A percentile compares a stretch with the other conserved stretches of the same genome.
These are phyloP conservation scores for Acanthaster planci DNA, from an alignment of 35 echinoderm and acorn worm genomes.

Conservation along the genomic window DNA sequence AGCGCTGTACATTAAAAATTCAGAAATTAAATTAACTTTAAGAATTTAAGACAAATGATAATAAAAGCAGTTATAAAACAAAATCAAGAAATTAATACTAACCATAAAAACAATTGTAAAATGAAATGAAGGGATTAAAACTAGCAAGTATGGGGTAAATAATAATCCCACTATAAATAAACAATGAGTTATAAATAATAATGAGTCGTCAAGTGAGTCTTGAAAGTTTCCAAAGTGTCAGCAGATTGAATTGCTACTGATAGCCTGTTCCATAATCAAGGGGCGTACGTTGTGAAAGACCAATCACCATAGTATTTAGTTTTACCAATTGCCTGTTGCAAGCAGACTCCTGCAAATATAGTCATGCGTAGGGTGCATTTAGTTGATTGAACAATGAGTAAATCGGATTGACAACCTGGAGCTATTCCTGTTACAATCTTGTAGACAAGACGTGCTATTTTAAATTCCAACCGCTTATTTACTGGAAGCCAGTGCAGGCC, in stretches of 20 bases:
- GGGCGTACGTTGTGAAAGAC: background rate
- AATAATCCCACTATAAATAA: background rate
- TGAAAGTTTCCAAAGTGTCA: background rate
- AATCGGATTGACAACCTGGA: background rate
- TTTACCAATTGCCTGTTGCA: background rate
- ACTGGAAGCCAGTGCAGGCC: background rate
- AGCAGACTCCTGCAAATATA: background rate
- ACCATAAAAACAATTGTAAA: background rate
- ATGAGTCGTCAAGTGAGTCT: background rate
- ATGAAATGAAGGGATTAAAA: background rate
- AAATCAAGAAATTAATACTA: background rate
- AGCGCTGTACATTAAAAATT: constrained; percentile 8
- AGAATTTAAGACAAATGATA: background rate
- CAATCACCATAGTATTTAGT: constrained; percentile 1
- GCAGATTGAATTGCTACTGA: background rate
- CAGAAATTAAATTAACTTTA: background rate
- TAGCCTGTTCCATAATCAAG: background rate
- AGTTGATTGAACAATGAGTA: background rate
- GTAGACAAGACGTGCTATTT: background rate
- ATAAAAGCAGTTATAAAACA: background rate
- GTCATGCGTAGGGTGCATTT: background rate
- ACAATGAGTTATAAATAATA: background rate
- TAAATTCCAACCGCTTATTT: constrained; percentile 8
- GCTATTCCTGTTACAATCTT: constrained; percentile 7
- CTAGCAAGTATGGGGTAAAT: background rate